Percentiles rank a stretch among this genome's conserved stretches.
These are phyloP conservation scores for Gila orcuttii DNA, from an alignment of 2,113 vertebrate species.

Conservation along the genomic window DNA sequence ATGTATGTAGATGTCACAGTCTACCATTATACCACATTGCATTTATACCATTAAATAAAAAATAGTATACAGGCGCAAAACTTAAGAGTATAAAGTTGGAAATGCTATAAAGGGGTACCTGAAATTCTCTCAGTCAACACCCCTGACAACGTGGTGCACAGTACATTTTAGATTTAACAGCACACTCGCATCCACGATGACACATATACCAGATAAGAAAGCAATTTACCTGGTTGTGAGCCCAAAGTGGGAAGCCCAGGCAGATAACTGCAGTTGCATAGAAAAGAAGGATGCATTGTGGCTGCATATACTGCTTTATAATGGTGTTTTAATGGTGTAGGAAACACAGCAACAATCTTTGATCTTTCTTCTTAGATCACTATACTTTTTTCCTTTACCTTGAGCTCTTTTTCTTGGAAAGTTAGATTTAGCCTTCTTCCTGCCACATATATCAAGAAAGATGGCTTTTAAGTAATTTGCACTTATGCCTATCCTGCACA, in stretches of 20 bases:
- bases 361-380: constrained; percentile 4
- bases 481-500: neutral
- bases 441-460: neutral
- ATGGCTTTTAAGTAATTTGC: neutral
- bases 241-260: constrained; percentile 25
- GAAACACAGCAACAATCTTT: neutral
- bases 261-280: neutral
- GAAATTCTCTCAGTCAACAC: neutral
- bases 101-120: neutral
- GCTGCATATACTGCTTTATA: constrained; percentile 24
- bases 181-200: neutral
- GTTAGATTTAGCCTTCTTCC: neutral
- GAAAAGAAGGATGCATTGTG: neutral
- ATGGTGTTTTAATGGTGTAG: constrained; percentile 19
- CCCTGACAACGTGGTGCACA: neutral
- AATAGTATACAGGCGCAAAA: neutral
- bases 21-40: neutral
- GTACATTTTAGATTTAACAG: constrained; percentile 21
- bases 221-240: constrained; percentile 14
- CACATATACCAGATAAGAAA: constrained; percentile 23
- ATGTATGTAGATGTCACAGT: neutral
- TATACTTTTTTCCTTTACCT: neutral
- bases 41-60: neutral
- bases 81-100: neutral
- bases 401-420: neutral